Percentiles rank a stretch among this genome's conserved stretches.
Conservation (phyloP, 2,113 vertebrate genomes). For the Nansenia antarctica region DNA sequence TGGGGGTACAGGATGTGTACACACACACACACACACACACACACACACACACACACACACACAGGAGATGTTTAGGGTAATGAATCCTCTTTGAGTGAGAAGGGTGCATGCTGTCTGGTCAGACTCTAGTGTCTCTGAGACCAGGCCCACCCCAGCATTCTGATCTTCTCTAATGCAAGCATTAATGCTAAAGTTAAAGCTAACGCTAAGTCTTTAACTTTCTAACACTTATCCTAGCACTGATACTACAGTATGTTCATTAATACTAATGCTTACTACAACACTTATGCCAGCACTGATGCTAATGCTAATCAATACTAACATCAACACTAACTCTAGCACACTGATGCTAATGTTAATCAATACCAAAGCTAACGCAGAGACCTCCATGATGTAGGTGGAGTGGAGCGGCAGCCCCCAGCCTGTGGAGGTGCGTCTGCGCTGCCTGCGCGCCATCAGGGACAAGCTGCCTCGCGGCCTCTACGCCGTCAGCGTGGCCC, state of each 20-base stretch:
- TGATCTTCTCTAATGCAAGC: too few relatives aligned
- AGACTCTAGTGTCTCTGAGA: too few relatives aligned
- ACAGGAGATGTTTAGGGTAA: slow-evolving; percentile 15
- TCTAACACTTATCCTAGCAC: neutral
- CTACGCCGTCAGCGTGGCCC: slow-evolving; percentile 79
- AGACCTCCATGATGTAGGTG: slow-evolving; percentile 61
- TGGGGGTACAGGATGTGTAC: slow-evolving; percentile 7
- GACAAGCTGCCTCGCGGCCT: slow-evolving; percentile 85
- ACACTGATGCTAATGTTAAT: too few relatives aligned
- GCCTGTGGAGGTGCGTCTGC: slow-evolving; percentile 78
- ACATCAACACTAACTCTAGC: too few relatives aligned
- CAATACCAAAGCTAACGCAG: too few relatives aligned
- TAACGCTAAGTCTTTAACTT: neutral
- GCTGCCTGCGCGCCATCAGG: slow-evolving; percentile 83
- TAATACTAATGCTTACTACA: neutral
- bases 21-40: slow-evolving; percentile 8
- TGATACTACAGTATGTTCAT: neutral
- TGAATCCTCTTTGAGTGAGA: slow-evolving; percentile 6
- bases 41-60: slow-evolving; percentile 4
- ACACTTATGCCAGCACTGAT: neutral
- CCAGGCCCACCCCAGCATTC: too few relatives aligned
- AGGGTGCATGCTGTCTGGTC: neutral
- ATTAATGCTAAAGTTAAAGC: neutral
- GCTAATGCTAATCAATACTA: neutral
- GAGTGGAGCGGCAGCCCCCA: slow-evolving; percentile 60